Percentiles rank a stretch among this genome's conserved stretches.
Evolutionary conservation across 2,113 vertebrate genomes (phyloP).

Genomic region (Erythrocebus patas): DNA sequence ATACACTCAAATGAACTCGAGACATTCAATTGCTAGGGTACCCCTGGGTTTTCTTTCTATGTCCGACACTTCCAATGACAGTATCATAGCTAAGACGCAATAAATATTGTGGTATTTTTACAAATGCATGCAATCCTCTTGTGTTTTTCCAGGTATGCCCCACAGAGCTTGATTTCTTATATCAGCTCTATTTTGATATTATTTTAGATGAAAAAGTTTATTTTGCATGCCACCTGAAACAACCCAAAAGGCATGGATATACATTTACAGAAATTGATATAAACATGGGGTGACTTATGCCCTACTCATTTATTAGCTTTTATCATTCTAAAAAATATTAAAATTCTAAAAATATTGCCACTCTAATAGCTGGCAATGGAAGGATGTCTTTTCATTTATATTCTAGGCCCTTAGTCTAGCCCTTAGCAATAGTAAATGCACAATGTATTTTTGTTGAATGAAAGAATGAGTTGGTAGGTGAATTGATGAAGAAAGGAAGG

Average conservation of each 20-base stretch:
- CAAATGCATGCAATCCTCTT: background rate
- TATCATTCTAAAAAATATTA: background rate
- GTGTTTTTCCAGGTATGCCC: background rate
- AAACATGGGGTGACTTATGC: background rate
- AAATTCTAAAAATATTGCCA: background rate
- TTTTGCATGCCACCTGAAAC: background rate
- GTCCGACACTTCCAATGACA: background rate
- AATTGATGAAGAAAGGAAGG: background rate
- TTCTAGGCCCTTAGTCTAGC: background rate
- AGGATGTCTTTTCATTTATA: background rate
- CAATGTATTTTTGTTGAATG: background rate
- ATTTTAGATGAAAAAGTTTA: slow-evolving; percentile 3
- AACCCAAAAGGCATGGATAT: background rate
- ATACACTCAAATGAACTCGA: background rate
- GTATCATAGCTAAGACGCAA: background rate
- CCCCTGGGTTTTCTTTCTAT: background rate
- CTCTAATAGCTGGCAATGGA: background rate
- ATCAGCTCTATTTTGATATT: background rate
- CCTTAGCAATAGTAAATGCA: background rate
- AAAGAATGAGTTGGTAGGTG: background rate
- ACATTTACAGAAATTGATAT: background rate
- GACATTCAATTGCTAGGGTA: background rate
- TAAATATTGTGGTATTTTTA: background rate
- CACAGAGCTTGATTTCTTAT: background rate
- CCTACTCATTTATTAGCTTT: background rate